Conservation (phyloP, 2,888 invertebrate species). For the Nephrotoma flavescens region DNA sequence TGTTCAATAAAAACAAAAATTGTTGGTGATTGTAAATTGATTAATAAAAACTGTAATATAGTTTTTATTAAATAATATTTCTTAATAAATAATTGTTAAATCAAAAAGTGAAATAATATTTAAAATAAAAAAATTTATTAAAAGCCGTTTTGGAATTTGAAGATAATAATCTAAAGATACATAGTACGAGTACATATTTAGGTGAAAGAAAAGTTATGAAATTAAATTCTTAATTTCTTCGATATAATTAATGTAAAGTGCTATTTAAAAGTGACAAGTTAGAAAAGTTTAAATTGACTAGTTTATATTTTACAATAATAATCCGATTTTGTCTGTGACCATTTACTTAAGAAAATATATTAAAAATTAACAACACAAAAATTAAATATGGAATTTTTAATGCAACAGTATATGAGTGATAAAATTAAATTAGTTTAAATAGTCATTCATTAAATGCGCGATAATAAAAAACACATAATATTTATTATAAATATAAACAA, state of each 20-base stretch:
- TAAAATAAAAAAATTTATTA: background rate
- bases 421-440: background rate
- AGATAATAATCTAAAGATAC: background rate
- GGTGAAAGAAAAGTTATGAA: background rate
- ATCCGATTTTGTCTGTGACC: background rate
- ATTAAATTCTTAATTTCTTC: background rate
- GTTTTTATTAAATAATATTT: background rate
- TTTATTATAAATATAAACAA: background rate
- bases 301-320: background rate
- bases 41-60: background rate
- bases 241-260: background rate
- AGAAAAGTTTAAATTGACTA: background rate
- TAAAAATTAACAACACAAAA: background rate
- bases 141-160: constrained; percentile 1
- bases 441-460: background rate
- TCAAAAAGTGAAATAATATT: background rate
- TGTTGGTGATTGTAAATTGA: background rate
- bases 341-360: background rate
- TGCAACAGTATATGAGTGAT: background rate
- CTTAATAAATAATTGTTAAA: background rate
- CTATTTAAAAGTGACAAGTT: background rate
- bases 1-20: background rate
- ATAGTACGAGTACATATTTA: background rate
- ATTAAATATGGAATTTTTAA: background rate
- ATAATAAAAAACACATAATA: background rate